Evolutionary conservation across 2,797 vertebrate genomes (phyloP), one percentile per base, ranked within the genome.

Genomic region (Sternarchorhynchus goeldii): DNA sequence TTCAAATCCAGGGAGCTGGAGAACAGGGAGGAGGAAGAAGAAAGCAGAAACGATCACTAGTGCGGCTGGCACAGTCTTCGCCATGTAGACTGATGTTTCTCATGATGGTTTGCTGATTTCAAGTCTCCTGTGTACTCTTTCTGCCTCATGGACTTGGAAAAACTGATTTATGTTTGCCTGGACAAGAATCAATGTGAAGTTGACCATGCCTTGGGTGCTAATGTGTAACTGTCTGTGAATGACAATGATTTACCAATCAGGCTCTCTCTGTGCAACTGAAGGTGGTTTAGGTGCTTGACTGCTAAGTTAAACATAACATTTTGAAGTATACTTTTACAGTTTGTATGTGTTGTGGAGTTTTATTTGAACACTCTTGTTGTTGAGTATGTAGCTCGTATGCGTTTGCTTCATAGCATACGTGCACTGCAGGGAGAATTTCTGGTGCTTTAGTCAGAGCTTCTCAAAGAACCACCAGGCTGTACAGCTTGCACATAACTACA

Each of bases 181-280:
- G 17, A 56, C 68, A 70, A 56, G 31, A 70, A 70, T 70, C 68
- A 36, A 70, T 70, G 68, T 70, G 56, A 70, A 34, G 68, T 70
- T 57, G 68, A 56, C 50, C 68, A 70, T 56, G 68, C 68, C 29
- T 55, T 57, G 68, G 57, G 53, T 70, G 53, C 68, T 70, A 70
- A 70, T 70, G 31, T 57, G 29, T 29, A 34, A 57, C 16, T 56
- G 7, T 55, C 68, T 57, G 66, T 25, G 34, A 34, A 34, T 29
- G 16, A 70, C 50, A 70, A n/a, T 70, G 68, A 57, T 70, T 70
- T 53, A 34, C 68, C n/a, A 34, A 36, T 4, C 53, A 3, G 29
- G 17, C 7, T 57, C 29, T 56, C 4, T 4, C 29, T 34, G 17
- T 20, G 31, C 18, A 18, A 57, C 17, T 18, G 0, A n/a, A 50